Percentiles rank a stretch among this genome's conserved stretches.
Evolutionary conservation across 2,888 invertebrate genomes (phyloP).

Genomic region (Drosophila pseudotakahashii): DNA sequence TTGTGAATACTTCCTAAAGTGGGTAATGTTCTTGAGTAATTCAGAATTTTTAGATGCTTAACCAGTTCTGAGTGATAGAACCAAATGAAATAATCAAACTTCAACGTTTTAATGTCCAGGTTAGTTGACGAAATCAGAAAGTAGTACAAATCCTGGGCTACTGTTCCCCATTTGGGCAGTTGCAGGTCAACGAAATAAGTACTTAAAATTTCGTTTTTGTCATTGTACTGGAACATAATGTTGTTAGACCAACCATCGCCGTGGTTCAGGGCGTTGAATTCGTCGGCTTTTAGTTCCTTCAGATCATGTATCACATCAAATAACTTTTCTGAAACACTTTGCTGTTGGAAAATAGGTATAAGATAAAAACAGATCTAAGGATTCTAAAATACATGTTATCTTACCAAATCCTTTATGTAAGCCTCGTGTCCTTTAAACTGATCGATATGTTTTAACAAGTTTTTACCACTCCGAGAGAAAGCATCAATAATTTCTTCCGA

Average conservation of each 20-base stretch:
- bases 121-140: constrained; percentile 35
- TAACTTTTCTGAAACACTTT: constrained; percentile 12
- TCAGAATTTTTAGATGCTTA: constrained; percentile 25
- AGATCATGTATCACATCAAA: constrained; percentile 23
- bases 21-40: constrained; percentile 30
- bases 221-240: constrained; percentile 75
- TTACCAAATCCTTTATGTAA: constrained; percentile 36
- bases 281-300: constrained; percentile 45
- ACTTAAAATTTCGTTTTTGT: constrained; percentile 26
- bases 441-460: constrained; percentile 23
- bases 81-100: constrained; percentile 44
- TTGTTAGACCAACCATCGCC: constrained; percentile 79
- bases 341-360: not conserved
- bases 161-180: constrained; percentile 34
- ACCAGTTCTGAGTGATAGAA: constrained; percentile 36
- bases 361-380: not conserved
- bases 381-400: not conserved
- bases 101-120: constrained; percentile 22
- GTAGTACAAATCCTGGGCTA: constrained; percentile 39
- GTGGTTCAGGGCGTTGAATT: constrained; percentile 75
- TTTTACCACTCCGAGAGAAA: constrained; percentile 10
- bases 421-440: constrained; percentile 27
- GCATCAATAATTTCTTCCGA: constrained; percentile 12
- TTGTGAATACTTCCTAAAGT: constrained; percentile 27
- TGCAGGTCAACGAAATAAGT: constrained; percentile 40